Conservation (phyloP, 2,888 invertebrate species). For the Platycheirus rosarum region DNA sequence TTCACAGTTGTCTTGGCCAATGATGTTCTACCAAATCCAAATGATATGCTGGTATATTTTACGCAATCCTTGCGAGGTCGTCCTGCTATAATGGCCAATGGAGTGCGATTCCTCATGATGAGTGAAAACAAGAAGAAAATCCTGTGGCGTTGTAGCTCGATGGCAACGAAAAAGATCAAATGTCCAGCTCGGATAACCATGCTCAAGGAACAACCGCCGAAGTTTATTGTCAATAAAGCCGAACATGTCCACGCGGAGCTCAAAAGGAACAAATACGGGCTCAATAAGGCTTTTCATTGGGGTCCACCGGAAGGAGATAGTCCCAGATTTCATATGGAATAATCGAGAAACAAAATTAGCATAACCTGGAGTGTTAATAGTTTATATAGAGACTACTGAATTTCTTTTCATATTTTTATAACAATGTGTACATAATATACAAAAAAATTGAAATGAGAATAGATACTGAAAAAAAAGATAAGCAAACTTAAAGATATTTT, state of each 20-base stretch:
- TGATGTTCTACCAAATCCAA: slow-evolving; percentile 80
- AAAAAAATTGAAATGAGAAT: slow-evolving; percentile 32
- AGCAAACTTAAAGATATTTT: neutral
- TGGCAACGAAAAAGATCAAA: slow-evolving; percentile 82
- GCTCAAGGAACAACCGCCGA: slow-evolving; percentile 82
- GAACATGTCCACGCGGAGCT: slow-evolving; percentile 82
- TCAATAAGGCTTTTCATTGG: slow-evolving; percentile 77
- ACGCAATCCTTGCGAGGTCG: slow-evolving; percentile 82
- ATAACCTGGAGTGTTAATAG: slow-evolving; percentile 26
- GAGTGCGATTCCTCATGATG: slow-evolving; percentile 82
- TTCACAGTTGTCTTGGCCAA: slow-evolving; percentile 80
- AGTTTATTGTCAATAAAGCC: slow-evolving; percentile 81
- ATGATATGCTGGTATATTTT: slow-evolving; percentile 81
- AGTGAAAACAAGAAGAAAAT: slow-evolving; percentile 82
- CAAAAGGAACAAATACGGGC: slow-evolving; percentile 81
- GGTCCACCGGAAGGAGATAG: slow-evolving; percentile 74
- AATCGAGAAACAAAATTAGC: slow-evolving; percentile 54
- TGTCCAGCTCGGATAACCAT: slow-evolving; percentile 82
- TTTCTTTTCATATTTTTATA: slow-evolving; percentile 51
- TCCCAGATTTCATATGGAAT: slow-evolving; percentile 48
- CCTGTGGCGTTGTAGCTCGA: slow-evolving; percentile 82
- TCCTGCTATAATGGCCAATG: slow-evolving; percentile 82
- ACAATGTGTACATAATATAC: slow-evolving; percentile 40
- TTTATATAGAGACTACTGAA: slow-evolving; percentile 18
- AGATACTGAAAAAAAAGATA: too few species aligned